Percentiles rank a stretch among this genome's conserved stretches.
phyloP scores from a whole-genome alignment of 2,888 invertebrate genomes.

The Pocota personata region DNA sequence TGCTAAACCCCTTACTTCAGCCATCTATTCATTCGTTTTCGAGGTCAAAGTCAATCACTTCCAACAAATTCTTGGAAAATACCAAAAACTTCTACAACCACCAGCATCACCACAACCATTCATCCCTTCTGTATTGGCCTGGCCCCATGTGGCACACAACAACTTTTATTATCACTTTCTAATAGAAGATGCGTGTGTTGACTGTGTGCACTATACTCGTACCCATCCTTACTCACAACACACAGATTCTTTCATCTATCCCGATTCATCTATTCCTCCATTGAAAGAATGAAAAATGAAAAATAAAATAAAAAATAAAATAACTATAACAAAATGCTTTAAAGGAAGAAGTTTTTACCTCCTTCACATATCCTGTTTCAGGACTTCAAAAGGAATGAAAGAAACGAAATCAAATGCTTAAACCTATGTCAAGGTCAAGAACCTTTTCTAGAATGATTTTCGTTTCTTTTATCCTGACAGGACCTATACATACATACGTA shows the following conservation, averaged over 20 bases:
- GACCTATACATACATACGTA: background rate
- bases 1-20: background rate
- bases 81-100: constrained; percentile 36
- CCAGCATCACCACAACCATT: background rate
- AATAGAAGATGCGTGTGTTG: constrained; percentile 24
- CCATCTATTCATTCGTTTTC: constrained; percentile 26
- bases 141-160: background rate
- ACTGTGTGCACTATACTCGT: background rate
- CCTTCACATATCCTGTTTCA: background rate
- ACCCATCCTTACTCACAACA: background rate
- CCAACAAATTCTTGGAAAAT: constrained; percentile 57
- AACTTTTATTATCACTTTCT: constrained; percentile 52
- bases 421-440: constrained; percentile 57
- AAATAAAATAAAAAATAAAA: background rate
- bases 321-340: background rate
- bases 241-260: background rate
- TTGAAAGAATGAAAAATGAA: background rate
- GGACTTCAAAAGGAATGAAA: background rate
- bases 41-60: constrained; percentile 70
- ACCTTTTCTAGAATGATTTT: constrained; percentile 5
- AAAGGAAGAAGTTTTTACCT: background rate
- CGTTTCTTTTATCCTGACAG: background rate
- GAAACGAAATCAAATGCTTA: constrained; percentile 8
- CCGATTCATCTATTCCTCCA: background rate
- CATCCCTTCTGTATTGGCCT: background rate